Conservation (phyloP, 1,140 invertebrate species). For the Chymomyza costata region DNA sequence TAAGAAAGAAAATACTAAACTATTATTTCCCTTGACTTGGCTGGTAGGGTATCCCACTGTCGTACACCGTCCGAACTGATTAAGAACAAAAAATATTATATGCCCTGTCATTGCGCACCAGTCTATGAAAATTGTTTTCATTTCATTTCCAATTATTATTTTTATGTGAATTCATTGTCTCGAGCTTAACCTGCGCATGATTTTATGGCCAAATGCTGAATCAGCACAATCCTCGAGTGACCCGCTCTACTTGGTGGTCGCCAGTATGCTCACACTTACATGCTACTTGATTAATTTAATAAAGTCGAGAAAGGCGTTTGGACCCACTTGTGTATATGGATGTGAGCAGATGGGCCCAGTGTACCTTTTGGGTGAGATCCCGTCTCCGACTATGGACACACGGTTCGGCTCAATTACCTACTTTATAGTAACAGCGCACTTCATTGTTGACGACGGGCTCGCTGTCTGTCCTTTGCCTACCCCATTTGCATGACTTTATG, state of each 20-base stretch:
- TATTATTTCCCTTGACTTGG: no score
- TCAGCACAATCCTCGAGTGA: conserved; percentile 41
- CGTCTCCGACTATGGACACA: conserved; percentile 1
- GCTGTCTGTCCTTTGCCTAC: neutral
- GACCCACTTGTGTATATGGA: no score
- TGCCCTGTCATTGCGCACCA: conserved; percentile 50
- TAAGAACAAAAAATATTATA: no score
- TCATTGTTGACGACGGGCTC: conserved; percentile 34
- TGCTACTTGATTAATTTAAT: conserved; percentile 72
- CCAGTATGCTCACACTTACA: conserved; percentile 33
- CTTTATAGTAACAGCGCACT: conserved; percentile 57
- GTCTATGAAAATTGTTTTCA: conserved; percentile 64
- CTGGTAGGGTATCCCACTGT: no score
- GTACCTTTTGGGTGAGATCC: neutral
- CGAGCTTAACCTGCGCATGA: conserved; percentile 42
- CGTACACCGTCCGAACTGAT: no score
- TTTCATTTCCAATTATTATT: conserved; percentile 71
- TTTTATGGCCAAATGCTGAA: conserved; percentile 57
- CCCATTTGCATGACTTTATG: conserved; percentile 58
- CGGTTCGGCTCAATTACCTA: conserved; percentile 57
- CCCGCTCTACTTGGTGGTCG: neutral
- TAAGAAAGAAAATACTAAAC: no score
- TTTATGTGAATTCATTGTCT: conserved; percentile 70
- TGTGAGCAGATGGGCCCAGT: neutral
- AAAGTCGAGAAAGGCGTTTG: conserved; percentile 34